phyloP scores from a whole-genome alignment of 2,797 vertebrate species.

The Myiotriccus ornatus region DNA sequence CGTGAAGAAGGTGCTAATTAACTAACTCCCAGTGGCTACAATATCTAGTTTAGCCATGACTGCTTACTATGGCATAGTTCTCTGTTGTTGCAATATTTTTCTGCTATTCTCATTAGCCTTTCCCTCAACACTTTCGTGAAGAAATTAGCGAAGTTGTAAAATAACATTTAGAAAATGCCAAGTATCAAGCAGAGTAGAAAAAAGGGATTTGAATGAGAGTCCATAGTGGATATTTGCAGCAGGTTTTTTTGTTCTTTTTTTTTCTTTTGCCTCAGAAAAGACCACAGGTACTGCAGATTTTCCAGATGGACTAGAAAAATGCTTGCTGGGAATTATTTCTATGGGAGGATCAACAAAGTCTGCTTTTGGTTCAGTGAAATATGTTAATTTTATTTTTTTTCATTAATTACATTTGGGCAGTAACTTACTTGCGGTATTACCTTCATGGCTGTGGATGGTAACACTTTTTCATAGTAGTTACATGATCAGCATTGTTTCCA shows the following conservation, averaged over 20 bases:
- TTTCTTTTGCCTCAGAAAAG: not conserved
- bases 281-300: not conserved
- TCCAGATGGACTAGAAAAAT: not conserved
- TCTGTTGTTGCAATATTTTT: not conserved
- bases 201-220: not conserved
- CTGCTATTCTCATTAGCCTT: not conserved
- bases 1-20: not conserved
- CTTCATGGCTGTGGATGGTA: not conserved
- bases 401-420: not conserved
- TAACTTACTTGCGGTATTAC: not conserved
- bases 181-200: not conserved
- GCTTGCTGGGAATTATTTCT: not conserved
- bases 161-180: not conserved
- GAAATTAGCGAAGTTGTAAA: not conserved
- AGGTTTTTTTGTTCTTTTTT: fast-evolving
- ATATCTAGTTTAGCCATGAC: not conserved
- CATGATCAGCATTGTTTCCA: not conserved
- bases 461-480: not conserved
- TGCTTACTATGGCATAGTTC: not conserved
- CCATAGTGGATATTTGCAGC: not conserved
- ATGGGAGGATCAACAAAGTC: fast-evolving
- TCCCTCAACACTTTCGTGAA: not conserved
- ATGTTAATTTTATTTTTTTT: not conserved
- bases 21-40: not conserved
- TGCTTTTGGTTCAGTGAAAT: not conserved